Evolutionary conservation across 2,888 invertebrate species (phyloP).

Genomic region (Melieria crassipennis): DNA sequence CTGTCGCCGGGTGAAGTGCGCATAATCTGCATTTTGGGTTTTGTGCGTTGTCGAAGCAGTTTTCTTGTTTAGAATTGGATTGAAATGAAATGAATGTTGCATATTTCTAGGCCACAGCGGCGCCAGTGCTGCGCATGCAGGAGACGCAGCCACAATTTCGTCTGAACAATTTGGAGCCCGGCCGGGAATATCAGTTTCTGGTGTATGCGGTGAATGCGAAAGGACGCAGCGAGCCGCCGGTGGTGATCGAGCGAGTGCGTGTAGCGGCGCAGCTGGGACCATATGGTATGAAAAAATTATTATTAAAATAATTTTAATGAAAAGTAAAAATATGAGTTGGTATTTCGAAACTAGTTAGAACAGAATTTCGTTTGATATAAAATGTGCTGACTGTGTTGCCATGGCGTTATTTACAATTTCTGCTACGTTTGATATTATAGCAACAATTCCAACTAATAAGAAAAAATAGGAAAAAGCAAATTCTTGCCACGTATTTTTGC

Average conservation of each 20-base stretch:
- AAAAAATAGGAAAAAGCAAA: too few relatives aligned
- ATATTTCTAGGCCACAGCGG: conserved; percentile 66
- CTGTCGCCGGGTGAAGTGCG: background rate
- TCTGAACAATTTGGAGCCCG: conserved; percentile 78
- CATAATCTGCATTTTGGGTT: background rate
- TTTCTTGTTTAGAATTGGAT: conserved; percentile 10
- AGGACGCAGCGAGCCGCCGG: conserved; percentile 80
- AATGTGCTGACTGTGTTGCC: too few relatives aligned
- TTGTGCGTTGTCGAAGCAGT: background rate
- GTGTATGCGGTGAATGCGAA: conserved; percentile 85
- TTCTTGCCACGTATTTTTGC: background rate
- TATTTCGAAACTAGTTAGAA: too few relatives aligned
- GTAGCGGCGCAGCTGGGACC: conserved; percentile 66
- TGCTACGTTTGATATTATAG: too few relatives aligned
- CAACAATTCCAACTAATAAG: too few relatives aligned
- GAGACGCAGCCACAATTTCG: conserved; percentile 77
- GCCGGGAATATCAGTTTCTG: conserved; percentile 79
- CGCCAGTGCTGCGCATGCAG: conserved; percentile 73
- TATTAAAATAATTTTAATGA: too few relatives aligned
- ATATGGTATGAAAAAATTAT: conserved; percentile 55
- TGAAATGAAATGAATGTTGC: conserved; percentile 17
- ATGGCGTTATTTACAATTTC: too few relatives aligned
- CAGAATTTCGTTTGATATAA: too few relatives aligned
- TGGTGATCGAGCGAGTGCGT: conserved; percentile 71
- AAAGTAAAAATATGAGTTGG: too few relatives aligned